These are phyloP conservation scores for Pristiophorus japonicus DNA, from an alignment of 2,113 vertebrate species.

Conservation along the genomic window DNA sequence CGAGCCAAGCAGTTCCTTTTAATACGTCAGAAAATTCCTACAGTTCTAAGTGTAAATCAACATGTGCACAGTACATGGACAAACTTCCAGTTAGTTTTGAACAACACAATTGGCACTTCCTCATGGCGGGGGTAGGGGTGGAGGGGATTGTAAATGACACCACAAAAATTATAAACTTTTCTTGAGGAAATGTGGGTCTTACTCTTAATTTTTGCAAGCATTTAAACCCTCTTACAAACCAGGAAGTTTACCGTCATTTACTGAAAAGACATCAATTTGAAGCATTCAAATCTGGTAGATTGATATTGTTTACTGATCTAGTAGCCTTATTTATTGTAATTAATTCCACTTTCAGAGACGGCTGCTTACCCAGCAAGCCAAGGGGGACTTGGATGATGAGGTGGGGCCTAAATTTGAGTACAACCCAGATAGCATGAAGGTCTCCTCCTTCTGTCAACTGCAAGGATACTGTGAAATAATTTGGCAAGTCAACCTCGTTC, in stretches of 20 bases:
- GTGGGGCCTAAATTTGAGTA: background rate
- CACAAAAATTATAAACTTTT: background rate
- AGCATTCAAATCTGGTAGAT: background rate
- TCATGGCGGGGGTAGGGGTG: background rate
- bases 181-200: background rate
- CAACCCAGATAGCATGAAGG: background rate
- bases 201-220: background rate
- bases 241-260: background rate
- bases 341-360: background rate
- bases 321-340: background rate
- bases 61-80: background rate
- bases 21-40: slow-evolving; percentile 17
- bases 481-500: background rate
- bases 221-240: background rate
- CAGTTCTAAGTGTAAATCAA: background rate
- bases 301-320: background rate
- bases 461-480: background rate
- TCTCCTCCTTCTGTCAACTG: background rate
- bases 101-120: background rate
- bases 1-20: background rate
- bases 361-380: background rate
- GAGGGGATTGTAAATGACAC: background rate
- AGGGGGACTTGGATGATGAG: background rate
- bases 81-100: background rate
- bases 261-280: background rate